phyloP scores from a whole-genome alignment of 2,797 vertebrate species.

The Coluber constrictor region DNA sequence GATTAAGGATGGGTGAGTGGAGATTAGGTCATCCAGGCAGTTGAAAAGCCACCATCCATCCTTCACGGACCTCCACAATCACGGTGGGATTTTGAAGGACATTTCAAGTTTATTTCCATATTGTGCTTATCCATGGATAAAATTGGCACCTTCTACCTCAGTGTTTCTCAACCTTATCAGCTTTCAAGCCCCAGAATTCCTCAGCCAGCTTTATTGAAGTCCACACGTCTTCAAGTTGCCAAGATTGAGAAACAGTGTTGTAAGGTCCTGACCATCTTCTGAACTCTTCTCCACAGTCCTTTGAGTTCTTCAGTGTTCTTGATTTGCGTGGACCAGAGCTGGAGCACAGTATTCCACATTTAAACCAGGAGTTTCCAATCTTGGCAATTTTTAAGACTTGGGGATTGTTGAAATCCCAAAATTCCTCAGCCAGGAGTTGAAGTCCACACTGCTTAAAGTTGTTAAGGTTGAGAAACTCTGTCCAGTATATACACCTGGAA shows the following conservation, averaged over 20 bases:
- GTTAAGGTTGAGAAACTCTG: not conserved
- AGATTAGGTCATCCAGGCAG: slow-evolving; percentile 31
- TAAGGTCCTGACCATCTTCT: not conserved
- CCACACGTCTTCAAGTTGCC: not conserved
- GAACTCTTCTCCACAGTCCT: not conserved
- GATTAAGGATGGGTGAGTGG: slow-evolving; percentile 14
- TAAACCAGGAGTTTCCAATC: not conserved
- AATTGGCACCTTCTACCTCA: not conserved
- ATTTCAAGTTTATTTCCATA: not conserved
- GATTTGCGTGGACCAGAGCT: not conserved
- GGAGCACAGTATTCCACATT: not conserved
- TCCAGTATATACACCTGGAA: not conserved
- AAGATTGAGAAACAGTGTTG: not conserved
- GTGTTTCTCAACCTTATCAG: not conserved
- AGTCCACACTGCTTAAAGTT: not conserved
- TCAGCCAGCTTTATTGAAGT: not conserved
- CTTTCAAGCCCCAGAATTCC: not conserved
- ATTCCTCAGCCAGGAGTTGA: not conserved
- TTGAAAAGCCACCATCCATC: slow-evolving; percentile 56
- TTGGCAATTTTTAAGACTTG: not conserved
- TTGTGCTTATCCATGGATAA: not conserved
- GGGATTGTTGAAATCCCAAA: not conserved
- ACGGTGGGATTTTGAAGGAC: not conserved
- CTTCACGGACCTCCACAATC: slow-evolving; percentile 28
- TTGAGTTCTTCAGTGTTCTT: not conserved